Evolutionary conservation across 2,797 vertebrate species (phyloP).

Genomic region (Microctenopoma lineatum): DNA sequence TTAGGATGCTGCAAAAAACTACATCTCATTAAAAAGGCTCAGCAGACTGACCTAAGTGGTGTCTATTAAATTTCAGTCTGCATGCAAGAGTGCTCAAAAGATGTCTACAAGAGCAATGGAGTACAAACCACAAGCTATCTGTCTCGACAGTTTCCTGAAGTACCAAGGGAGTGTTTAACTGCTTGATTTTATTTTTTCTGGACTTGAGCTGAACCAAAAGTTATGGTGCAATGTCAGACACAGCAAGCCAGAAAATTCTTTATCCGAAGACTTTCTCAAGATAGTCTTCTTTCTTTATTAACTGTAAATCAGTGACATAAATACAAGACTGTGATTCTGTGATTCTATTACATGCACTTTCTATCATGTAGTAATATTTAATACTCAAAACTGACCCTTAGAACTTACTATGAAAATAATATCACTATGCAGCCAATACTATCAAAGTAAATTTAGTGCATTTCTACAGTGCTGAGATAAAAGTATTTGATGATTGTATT

Average conservation of each 20-base stretch:
- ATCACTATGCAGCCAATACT: no score
- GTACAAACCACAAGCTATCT: constrained; percentile 41
- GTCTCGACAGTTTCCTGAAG: constrained; percentile 55
- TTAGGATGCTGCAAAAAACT: constrained; percentile 11
- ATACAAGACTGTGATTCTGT: not conserved
- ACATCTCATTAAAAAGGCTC: constrained; percentile 15
- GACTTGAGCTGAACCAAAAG: constrained; percentile 29
- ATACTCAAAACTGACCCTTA: no score
- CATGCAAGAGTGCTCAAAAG: constrained; percentile 28
- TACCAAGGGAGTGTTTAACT: constrained; percentile 40
- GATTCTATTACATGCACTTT: not conserved
- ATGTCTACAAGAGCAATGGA: constrained; percentile 18
- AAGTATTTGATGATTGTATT: no score
- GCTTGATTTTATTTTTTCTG: constrained; percentile 43
- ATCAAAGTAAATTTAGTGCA: no score
- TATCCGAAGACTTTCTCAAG: constrained; percentile 14
- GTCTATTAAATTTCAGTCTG: constrained; percentile 43
- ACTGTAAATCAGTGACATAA: constrained; percentile 11
- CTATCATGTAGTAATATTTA: no score
- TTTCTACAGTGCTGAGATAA: no score
- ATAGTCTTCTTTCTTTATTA: not conserved
- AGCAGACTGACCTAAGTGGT: constrained; percentile 7
- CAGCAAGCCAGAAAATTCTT: constrained; percentile 10
- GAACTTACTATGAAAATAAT: no score
- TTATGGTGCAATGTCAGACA: constrained; percentile 33